Evolutionary conservation across 2,888 invertebrate genomes (phyloP), one percentile per base, ranked within the genome.

Genomic region (Macroteleia sp.): DNA sequence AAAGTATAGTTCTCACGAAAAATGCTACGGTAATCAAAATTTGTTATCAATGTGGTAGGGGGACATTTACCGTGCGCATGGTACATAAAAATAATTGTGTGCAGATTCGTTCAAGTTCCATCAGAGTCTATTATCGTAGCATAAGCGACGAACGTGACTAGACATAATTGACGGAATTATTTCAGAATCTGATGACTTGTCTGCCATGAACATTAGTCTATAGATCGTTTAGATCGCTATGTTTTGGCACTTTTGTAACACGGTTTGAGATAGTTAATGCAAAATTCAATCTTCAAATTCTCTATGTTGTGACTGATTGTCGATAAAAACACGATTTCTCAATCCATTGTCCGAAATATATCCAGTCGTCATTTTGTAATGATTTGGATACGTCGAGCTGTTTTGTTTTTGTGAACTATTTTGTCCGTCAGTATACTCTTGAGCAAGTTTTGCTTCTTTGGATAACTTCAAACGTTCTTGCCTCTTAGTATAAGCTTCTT

Each of bases 401-500:
- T 85, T 87, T 12, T 79, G 57, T 42, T 75, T 81, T 8, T 73
- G 79, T 19, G 61, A 17, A 1, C 30, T 75, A 14, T 81, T 85
- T 50, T 75, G 62, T 39, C 64, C 76, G 69, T 77, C 61, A 50
- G 71, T 56, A 20, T 75, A 48, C 3, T 76, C 74, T 62, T 71
- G 50, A 16, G 81, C 42, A 16, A 48, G 46, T n/a, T 54, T 76
- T 50, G 76, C 71, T 59, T 82, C 41, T 39, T 78, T 70, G 12
- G 74, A 67, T 76, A 79, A 9, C 9, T 30, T 30, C 5, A 25
- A 5, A 0, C 22, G 32, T 52, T 81, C 81, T 42, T 85, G 82
- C 66, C 87, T 93, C 90, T 93, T 94, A 81, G 91, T 91, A 91
- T 97, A 97, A 2, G 96, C 93, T 85, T 96, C 93, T 84, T 95